Conservation (phyloP, 1,140 invertebrate genomes). For the Armadillidium nasatum region DNA sequence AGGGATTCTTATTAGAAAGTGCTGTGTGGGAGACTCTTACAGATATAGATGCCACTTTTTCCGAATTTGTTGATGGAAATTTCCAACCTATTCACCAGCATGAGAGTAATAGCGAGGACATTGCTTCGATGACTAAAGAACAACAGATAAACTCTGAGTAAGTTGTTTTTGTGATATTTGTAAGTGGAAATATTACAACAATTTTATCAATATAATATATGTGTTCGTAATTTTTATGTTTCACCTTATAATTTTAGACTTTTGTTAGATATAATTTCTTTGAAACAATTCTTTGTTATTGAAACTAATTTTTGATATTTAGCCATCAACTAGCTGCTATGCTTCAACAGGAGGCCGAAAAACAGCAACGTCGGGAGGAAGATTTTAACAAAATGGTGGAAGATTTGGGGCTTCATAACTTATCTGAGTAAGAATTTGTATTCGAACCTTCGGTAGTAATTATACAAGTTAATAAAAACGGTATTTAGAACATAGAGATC, state of each 20-base stretch:
- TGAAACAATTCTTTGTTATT: no score
- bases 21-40: slow-evolving; percentile 60
- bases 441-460: no score
- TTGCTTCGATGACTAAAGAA: slow-evolving; percentile 47
- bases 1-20: slow-evolving; percentile 58
- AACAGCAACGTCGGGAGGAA: neutral
- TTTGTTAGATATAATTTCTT: no score
- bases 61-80: slow-evolving; percentile 55
- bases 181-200: no score
- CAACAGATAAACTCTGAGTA: slow-evolving; percentile 58
- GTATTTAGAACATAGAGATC: no score
- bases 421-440: neutral
- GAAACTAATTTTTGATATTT: neutral
- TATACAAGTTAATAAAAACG: no score
- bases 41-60: slow-evolving; percentile 58
- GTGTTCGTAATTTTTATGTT: no score
- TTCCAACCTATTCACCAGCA: slow-evolving; percentile 49
- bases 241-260: no score
- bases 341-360: neutral
- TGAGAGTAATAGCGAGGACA: slow-evolving; percentile 36
- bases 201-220: no score
- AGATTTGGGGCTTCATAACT: neutral
- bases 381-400: slow-evolving; percentile 2
- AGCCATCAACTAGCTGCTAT: slow-evolving; percentile 3
- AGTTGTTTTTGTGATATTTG: slow-evolving; percentile 38